Evolutionary conservation across 2,888 invertebrate species (phyloP), one percentile per base, ranked within the genome.

Genomic region (Pyrgus malvae): DNA sequence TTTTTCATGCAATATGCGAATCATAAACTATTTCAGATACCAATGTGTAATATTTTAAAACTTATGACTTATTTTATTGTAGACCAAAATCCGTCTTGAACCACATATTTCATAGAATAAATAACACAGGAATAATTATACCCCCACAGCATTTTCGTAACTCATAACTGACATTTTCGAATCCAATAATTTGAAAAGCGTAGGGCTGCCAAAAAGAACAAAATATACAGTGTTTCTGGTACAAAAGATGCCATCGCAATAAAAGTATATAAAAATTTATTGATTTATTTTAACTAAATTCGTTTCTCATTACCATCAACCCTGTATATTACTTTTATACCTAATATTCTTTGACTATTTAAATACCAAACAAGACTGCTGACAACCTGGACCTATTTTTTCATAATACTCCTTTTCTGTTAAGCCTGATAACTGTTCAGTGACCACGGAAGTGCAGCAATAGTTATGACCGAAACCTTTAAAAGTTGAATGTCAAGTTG

Each of bases 181-280:
- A 41, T 23, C 46, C 40, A 31, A 40, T 46, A 40, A 55, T 62
- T 63, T 63, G 56, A 63, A 67, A 71, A 78, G 74, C 69, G 72
- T 58, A 86, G 89, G 89, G 89, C 89, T 89, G 89, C 89, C 89
- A 89, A 89, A 48, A 87, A 77, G 57, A 54, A 58, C 44, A 23
- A 68, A 68, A 77, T 80, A 78, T 74, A 71, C 74, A 70, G 66
- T 74, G 72, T 77, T 73, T 71, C 70, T 73, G 71, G 73, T 76
- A 70, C 58, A 48, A 27, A 27, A 23, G 23, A 23, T 23, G 3
- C n/a, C n/a, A n/a, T n/a, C n/a, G n/a, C 27, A 27, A 27, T 7
- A 27, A 7, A 21, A 21, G 4, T 27, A 7, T 27, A 27, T 27
- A 27, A 27, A 27, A 27, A 27, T 23, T 3, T 23, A 27, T 7